Conservation (phyloP, 2,113 vertebrate genomes). For the Scomber japonicus region DNA sequence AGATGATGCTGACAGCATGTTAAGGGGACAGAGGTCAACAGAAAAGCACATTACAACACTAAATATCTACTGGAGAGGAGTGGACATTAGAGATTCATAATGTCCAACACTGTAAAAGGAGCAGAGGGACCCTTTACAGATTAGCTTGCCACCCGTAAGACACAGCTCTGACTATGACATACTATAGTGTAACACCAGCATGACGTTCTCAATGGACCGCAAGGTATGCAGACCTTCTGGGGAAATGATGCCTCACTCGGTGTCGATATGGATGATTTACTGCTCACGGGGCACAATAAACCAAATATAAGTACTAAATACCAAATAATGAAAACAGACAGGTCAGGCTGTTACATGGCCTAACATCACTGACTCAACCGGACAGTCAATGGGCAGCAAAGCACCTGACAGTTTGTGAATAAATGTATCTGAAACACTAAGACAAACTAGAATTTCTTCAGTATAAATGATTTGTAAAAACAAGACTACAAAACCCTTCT, state of each 20-base stretch:
- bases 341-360: neutral
- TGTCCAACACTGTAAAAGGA: neutral
- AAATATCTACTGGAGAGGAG: conserved; percentile 19
- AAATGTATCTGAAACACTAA: too few relatives aligned
- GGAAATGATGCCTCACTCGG: conserved; percentile 45
- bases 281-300: conserved; percentile 47
- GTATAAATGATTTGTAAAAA: too few relatives aligned
- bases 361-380: neutral
- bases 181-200: conserved; percentile 21
- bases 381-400: neutral
- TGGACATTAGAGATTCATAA: conserved; percentile 31
- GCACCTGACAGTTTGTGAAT: too few relatives aligned
- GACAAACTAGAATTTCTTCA: too few relatives aligned
- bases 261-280: conserved; percentile 52
- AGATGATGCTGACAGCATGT: conserved; percentile 11
- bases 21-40: conserved; percentile 31
- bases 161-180: conserved; percentile 38
- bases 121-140: conserved; percentile 15
- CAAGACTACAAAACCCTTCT: too few relatives aligned
- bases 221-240: conserved; percentile 53
- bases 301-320: conserved; percentile 1
- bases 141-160: conserved; percentile 17
- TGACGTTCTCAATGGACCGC: conserved; percentile 53
- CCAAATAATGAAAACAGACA: neutral
- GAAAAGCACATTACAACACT: conserved; percentile 46